Base-by-base conservation (phyloP, 2,797 vertebrate species). In the Sebastes jordani region DNA sequence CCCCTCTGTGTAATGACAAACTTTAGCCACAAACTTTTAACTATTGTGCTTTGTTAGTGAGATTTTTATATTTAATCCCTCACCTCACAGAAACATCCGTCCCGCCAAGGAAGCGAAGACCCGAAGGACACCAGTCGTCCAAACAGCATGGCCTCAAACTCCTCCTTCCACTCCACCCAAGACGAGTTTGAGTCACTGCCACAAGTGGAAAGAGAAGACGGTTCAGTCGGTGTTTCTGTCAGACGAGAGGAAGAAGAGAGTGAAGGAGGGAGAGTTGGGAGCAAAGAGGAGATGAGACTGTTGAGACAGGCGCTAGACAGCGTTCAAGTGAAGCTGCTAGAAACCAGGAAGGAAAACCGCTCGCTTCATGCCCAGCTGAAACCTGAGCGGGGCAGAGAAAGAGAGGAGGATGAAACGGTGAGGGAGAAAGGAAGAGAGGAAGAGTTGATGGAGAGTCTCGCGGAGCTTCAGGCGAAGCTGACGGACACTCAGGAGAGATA, bases 401-500 rank as follows among this genome's bases (percentile, higher is more conserved):
- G 93, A 10, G 95, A 86, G 32, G 87, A 94, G 3, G 91, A 92
- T 7, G 83, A 93, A 80, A 34, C 10, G 10, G 4, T 94, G 88
- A 96, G 95, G n/a, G 92, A 86, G 62, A 91, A 86, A 38, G 88
- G 80, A 62, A 78, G 84, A 64, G 92, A 94, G 71, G 87, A 92
- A 9, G 94, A 94, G 75, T 63, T 96, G 89, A 94, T 96, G 36
- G 97, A 97, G 92, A 97, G 97, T 16, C 91, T 96, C 70, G 97
- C 95, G 0, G 97, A 96, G 84, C 95, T 97, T 66, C 97, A 96
- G 78, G 90, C 96, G 13, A 97, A 96, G 70, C 93, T 97, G 59
- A 96, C 96, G 34, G 97, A 97, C 85, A 94, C 95, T 23, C 96
- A 97, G 83, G 96, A 94, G 91, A 96, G 92, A 64, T 95, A 95